Evolutionary conservation across 2,888 invertebrate species (phyloP).

Genomic region (Helobdella robusta): DNA sequence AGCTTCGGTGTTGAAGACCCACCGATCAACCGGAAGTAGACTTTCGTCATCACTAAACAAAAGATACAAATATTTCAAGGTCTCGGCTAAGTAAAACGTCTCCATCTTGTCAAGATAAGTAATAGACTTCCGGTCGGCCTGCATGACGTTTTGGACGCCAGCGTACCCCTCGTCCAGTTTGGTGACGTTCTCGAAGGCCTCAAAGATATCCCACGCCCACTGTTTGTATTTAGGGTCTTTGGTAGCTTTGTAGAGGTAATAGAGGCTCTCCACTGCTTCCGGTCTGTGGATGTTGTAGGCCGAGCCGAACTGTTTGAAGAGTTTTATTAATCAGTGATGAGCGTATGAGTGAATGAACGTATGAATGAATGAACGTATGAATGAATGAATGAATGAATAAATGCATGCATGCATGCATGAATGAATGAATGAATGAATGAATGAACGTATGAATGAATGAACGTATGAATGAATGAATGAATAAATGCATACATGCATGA

Average conservation of each 20-base stretch:
- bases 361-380: too few species aligned
- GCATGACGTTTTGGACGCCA: conserved; percentile 85
- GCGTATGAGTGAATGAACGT: too few species aligned
- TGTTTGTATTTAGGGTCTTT: conserved; percentile 88
- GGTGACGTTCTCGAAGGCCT: conserved; percentile 83
- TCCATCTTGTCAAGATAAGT: conserved; percentile 81
- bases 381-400: too few species aligned
- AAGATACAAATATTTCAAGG: conserved; percentile 93
- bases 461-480: too few species aligned
- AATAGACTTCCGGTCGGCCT: conserved; percentile 67
- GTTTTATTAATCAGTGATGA: neutral
- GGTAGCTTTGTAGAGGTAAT: conserved; percentile 88
- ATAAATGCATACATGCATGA: too few species aligned
- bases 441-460: too few species aligned
- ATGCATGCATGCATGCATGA: conserved; percentile 53
- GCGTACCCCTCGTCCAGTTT: conserved; percentile 76
- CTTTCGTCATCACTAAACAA: conserved; percentile 75
- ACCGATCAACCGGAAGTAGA: conserved; percentile 77
- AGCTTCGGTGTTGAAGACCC: conserved; percentile 98
- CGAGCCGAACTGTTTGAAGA: conserved; percentile 60
- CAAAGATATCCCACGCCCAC: conserved; percentile 94
- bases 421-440: neutral
- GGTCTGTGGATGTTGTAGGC: conserved; percentile 88
- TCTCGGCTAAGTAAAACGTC: conserved; percentile 96
- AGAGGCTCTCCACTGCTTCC: conserved; percentile 90